These are phyloP conservation scores for Scolopax bukidnonensis DNA, from an alignment of 2,797 vertebrate species.

Conservation along the genomic window DNA sequence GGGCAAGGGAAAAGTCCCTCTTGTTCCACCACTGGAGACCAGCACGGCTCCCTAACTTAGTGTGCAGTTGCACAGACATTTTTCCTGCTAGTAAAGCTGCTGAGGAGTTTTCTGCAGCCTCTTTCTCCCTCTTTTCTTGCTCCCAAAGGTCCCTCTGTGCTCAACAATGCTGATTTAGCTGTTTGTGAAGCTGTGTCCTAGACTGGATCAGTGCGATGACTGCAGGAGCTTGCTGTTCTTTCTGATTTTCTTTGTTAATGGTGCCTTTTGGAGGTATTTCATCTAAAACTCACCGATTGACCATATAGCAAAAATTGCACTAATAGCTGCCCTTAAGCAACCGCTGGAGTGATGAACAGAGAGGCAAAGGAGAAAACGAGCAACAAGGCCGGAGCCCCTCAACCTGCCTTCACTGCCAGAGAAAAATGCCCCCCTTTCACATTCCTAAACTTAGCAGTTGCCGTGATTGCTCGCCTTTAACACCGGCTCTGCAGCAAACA, in stretches of 20 bases:
- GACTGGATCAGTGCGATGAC: not conserved
- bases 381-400: not conserved
- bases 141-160: not conserved
- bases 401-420: constrained; percentile 7
- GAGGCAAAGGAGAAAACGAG: constrained; percentile 22
- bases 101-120: not conserved
- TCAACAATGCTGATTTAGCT: not conserved
- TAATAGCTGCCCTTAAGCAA: constrained; percentile 11
- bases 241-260: not conserved
- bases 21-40: not conserved
- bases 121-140: not conserved
- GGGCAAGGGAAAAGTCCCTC: not conserved
- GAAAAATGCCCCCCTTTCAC: constrained; percentile 46
- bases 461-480: not conserved
- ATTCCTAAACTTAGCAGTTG: constrained; percentile 31
- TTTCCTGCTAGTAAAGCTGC: not conserved
- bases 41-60: not conserved
- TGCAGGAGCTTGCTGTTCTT: not conserved
- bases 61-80: not conserved
- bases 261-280: not conserved
- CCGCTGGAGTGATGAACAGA: not conserved
- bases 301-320: not conserved
- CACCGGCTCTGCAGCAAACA: not conserved
- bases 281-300: not conserved
- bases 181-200: not conserved